Evolutionary conservation across 1,140 invertebrate genomes (phyloP).

Genomic region (Drosophila aff.): DNA sequence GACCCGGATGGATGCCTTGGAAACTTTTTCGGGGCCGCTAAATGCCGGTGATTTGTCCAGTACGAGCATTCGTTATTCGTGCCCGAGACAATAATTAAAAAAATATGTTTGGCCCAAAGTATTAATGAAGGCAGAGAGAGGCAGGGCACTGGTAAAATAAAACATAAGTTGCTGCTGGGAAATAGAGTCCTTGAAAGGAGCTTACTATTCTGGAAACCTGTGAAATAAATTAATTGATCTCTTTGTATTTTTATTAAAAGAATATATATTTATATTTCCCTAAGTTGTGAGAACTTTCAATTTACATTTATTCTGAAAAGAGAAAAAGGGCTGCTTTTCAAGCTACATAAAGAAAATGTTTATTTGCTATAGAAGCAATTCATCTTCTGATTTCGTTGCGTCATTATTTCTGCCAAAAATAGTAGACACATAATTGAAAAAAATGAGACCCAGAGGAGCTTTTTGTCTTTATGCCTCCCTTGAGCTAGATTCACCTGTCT

Average conservation of each 20-base stretch:
- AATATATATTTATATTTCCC: too few species aligned
- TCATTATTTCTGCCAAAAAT: conserved; percentile 14
- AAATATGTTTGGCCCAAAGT: not conserved
- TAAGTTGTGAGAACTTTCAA: too few species aligned
- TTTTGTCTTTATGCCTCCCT: conserved; percentile 53
- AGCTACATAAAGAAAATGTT: not conserved
- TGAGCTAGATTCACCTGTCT: conserved; percentile 55
- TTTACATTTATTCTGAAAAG: too few species aligned
- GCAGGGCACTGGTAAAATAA: too few species aligned
- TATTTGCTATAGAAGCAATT: conserved; percentile 4
- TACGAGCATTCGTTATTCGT: not conserved
- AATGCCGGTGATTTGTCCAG: conserved; percentile 27
- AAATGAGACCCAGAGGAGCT: conserved; percentile 24
- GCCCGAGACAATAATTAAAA: conserved; percentile 20
- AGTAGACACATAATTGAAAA: conserved; percentile 46
- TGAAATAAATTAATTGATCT: not conserved
- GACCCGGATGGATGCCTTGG: conserved; percentile 27
- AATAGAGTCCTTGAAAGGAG: not conserved
- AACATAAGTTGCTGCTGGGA: too few species aligned
- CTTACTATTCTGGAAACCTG: not conserved
- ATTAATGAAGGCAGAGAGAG: conserved; percentile 5
- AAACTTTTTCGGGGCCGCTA: conserved; percentile 13
- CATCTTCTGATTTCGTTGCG: not conserved
- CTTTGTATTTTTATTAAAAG: not conserved
- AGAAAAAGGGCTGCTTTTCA: not conserved